A percentile compares a stretch with the other conserved stretches of the same genome.
These are phyloP conservation scores for Frankliniella fusca DNA, from an alignment of 2,888 invertebrate species.

Conservation along the genomic window DNA sequence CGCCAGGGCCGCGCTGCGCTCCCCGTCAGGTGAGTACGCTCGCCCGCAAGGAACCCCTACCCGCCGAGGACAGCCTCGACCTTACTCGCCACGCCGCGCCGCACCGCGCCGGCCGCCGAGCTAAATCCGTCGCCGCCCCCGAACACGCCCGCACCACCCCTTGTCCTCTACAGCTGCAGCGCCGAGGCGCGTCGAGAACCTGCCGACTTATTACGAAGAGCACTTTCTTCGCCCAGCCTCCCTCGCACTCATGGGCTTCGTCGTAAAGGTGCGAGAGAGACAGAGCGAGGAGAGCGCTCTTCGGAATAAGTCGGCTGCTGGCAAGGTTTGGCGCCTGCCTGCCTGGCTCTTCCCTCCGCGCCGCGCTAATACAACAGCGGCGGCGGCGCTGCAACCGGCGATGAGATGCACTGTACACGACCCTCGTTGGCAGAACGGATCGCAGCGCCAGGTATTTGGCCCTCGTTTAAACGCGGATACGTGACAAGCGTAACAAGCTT, in stretches of 20 bases:
- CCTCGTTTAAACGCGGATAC: neutral
- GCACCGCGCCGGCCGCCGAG: neutral
- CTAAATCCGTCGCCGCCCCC: conserved; percentile 10
- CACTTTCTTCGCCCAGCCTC: too few species aligned
- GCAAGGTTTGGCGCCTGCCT: too few species aligned
- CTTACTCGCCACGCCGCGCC: neutral
- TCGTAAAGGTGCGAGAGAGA: too few species aligned
- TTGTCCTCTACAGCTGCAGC: neutral
- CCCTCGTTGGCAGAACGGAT: too few species aligned
- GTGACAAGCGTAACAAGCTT: neutral
- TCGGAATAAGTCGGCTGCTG: too few species aligned
- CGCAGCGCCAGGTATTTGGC: neutral
- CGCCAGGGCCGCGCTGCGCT: conserved; percentile 28
- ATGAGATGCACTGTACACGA: neutral
- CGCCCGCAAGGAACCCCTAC: too few species aligned
- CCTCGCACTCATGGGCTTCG: too few species aligned
- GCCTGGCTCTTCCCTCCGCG: too few species aligned
- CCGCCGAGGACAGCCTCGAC: neutral
- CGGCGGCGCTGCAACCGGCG: neutral
- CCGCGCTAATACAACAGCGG: neutral
- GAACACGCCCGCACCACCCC: neutral
- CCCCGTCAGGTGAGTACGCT: conserved; percentile 32
- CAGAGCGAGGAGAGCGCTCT: too few species aligned
- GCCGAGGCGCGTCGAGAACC: neutral
- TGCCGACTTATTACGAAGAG: too few species aligned